phyloP scores from a whole-genome alignment of 2,113 vertebrate species.

The Platycercus adscitus region DNA sequence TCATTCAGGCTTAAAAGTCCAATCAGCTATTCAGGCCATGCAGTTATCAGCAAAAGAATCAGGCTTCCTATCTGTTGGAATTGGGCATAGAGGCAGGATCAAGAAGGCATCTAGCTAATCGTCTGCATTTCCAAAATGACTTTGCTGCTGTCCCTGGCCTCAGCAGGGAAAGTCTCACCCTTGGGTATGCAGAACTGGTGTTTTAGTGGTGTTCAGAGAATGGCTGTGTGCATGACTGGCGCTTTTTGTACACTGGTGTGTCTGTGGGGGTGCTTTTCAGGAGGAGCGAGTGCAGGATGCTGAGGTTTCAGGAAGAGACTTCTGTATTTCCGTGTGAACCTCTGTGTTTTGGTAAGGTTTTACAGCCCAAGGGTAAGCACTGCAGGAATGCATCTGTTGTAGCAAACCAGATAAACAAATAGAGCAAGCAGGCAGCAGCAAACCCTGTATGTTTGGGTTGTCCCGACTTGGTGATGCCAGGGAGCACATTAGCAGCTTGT shows the following conservation, averaged over 20 bases:
- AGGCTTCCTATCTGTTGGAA: neutral
- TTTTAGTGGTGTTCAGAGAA: neutral
- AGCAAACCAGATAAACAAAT: neutral
- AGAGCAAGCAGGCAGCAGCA: neutral
- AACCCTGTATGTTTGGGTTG: neutral
- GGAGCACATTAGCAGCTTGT: neutral
- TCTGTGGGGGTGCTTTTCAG: neutral
- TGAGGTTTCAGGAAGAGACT: neutral
- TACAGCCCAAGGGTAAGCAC: neutral
- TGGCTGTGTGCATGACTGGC: fast-evolving
- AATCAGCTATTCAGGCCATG: neutral
- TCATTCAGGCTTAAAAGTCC: neutral
- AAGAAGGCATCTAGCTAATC: neutral
- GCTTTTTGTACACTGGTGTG: neutral
- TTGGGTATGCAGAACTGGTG: neutral
- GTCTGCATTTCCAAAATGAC: neutral
- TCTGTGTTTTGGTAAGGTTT: neutral
- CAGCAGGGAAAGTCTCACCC: neutral
- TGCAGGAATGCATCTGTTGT: neutral
- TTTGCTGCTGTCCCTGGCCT: neutral
- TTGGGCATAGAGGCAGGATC: neutral
- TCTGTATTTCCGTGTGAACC: neutral
- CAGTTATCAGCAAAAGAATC: neutral
- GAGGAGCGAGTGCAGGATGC: neutral
- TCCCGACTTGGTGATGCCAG: neutral